A percentile compares a stretch with the other conserved stretches of the same genome.
phyloP scores from a whole-genome alignment of 1,140 invertebrate species.

The Bombus confusus region DNA sequence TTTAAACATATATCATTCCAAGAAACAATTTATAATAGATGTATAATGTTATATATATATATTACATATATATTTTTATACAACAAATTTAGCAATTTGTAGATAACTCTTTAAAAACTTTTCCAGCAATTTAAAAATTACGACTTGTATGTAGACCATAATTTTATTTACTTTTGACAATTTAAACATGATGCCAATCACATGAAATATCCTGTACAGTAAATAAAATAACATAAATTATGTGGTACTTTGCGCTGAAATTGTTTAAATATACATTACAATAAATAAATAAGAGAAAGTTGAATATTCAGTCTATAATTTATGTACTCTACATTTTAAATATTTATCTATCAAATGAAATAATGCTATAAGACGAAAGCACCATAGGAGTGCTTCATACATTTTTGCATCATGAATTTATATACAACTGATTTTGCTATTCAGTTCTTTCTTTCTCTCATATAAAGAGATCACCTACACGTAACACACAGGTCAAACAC shows the following conservation, averaged over 20 bases:
- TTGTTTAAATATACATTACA: conserved; percentile 41
- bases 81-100: not conserved
- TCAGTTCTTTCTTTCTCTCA: conserved; percentile 31
- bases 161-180: conserved; percentile 62
- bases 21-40: conserved; percentile 31
- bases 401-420: conserved; percentile 22
- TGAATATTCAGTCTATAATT: conserved; percentile 44
- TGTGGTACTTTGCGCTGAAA: conserved; percentile 38
- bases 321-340: conserved; percentile 26
- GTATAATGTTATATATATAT: conserved; percentile 22
- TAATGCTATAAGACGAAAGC: not conserved
- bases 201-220: conserved; percentile 52
- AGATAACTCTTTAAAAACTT: conserved; percentile 4
- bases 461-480: conserved; percentile 42
- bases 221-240: conserved; percentile 54
- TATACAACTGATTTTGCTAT: conserved; percentile 19
- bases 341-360: conserved; percentile 19
- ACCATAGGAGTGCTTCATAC: conserved; percentile 9
- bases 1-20: conserved; percentile 22
- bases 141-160: conserved; percentile 39
- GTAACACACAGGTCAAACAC: conserved; percentile 45
- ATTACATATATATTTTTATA: conserved; percentile 26
- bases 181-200: conserved; percentile 55
- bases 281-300: conserved; percentile 64
- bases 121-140: conserved; percentile 33